Evolutionary conservation across 2,888 invertebrate genomes (phyloP).

Genomic region (Leucoptera coffeella): DNA sequence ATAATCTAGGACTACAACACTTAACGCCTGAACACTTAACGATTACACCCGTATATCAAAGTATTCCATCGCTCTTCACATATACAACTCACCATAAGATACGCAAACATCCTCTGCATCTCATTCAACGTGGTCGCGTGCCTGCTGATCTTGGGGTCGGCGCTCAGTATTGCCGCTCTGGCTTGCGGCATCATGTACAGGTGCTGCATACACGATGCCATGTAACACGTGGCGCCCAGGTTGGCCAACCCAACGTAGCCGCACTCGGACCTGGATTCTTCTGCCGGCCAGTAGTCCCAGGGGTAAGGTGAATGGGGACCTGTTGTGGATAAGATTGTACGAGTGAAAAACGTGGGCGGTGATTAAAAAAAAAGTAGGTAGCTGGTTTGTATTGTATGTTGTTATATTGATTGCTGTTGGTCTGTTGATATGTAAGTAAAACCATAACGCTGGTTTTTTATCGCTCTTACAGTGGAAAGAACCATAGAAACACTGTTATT

Average conservation of each 20-base stretch:
- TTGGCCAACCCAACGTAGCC: slow-evolving; percentile 94
- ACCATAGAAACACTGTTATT: too few relatives aligned
- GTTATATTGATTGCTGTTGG: too few relatives aligned
- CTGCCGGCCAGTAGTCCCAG: slow-evolving; percentile 98
- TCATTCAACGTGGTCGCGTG: slow-evolving; percentile 80
- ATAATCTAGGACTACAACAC: too few relatives aligned
- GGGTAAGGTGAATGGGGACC: slow-evolving; percentile 80
- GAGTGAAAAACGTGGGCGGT: neutral
- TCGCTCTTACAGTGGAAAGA: too few relatives aligned
- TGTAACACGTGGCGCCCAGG: slow-evolving; percentile 93
- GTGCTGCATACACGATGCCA: slow-evolving; percentile 97
- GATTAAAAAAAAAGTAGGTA: too few relatives aligned
- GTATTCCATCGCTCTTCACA: too few relatives aligned
- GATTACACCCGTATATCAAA: too few relatives aligned
- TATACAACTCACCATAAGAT: slow-evolving; percentile 68
- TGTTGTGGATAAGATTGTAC: slow-evolving; percentile 8
- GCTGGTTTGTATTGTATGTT: too few relatives aligned
- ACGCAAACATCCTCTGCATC: slow-evolving; percentile 92
- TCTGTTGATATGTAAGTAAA: too few relatives aligned
- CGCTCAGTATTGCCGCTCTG: slow-evolving; percentile 72
- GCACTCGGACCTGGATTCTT: slow-evolving; percentile 89
- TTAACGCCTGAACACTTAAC: too few relatives aligned
- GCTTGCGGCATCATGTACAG: slow-evolving; percentile 96
- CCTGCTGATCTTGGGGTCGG: slow-evolving; percentile 68
- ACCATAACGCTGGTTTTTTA: too few relatives aligned